A percentile compares a stretch with the other conserved stretches of the same genome.
Evolutionary conservation across 2,113 vertebrate species (phyloP).

Genomic region (Ploceus nigricollis): DNA sequence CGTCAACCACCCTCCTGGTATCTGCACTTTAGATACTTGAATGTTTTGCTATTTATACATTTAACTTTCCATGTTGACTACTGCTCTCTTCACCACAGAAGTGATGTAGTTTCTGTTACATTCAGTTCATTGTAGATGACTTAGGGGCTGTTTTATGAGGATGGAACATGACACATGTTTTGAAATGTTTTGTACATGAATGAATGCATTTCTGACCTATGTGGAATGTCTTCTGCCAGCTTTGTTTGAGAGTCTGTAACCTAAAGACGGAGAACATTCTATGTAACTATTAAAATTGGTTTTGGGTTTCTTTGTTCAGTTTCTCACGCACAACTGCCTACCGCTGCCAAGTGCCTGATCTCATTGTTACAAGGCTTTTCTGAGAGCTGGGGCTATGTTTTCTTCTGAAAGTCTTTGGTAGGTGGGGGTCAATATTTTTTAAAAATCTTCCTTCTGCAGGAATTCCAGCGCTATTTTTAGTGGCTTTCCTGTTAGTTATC

Average conservation of each 20-base stretch:
- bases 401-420: background rate
- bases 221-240: background rate
- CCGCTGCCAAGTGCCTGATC: constrained; percentile 35
- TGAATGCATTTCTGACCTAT: background rate
- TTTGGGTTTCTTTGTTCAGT: background rate
- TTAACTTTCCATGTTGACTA: background rate
- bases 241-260: background rate
- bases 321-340: background rate
- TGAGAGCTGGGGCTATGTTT: background rate
- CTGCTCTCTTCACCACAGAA: background rate
- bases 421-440: background rate
- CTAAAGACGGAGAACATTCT: background rate
- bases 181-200: background rate
- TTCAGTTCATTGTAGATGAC: background rate
- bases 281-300: background rate
- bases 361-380: background rate
- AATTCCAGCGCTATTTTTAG: background rate
- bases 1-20: background rate
- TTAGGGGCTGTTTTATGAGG: background rate
- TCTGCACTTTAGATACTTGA: constrained; percentile 26
- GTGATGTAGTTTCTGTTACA: background rate
- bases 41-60: background rate
- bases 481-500: background rate
- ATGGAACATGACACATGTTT: background rate
- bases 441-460: background rate